A percentile compares a stretch with the other conserved stretches of the same genome.
phyloP scores from a whole-genome alignment of 2,113 vertebrate species.

The Eptesicus fuscus region DNA sequence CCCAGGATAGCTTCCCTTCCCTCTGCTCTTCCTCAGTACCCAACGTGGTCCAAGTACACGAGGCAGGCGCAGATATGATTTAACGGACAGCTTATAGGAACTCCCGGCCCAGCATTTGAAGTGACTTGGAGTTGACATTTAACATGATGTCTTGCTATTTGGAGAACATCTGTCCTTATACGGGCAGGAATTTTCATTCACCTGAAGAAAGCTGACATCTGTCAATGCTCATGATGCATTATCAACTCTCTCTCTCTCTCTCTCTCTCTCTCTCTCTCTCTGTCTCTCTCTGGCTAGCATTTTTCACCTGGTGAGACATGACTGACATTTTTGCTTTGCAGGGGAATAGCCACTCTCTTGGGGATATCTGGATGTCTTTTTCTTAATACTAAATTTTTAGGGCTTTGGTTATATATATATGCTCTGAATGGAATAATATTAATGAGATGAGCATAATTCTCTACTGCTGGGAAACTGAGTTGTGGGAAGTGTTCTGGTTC shows the following conservation, averaged over 20 bases:
- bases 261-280: not conserved
- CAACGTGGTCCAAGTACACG: not conserved
- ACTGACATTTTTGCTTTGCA: conserved; percentile 21
- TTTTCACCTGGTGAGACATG: not conserved
- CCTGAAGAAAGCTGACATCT: conserved; percentile 24
- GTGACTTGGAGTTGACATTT: not conserved
- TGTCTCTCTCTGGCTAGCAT: too few relatives aligned
- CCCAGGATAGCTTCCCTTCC: not conserved
- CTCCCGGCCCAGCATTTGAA: not conserved
- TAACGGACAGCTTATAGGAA: not conserved
- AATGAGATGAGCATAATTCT: not conserved
- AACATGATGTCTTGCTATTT: not conserved
- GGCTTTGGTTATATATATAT: not conserved
- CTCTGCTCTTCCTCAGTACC: not conserved
- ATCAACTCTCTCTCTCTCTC: not conserved
- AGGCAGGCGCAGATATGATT: not conserved
- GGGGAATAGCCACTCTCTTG: not conserved
- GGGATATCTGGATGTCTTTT: not conserved
- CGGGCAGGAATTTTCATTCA: not conserved
- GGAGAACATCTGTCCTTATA: conserved; percentile 14
- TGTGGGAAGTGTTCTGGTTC: not conserved
- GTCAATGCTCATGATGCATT: not conserved
- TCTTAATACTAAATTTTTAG: not conserved
- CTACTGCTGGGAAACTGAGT: not conserved
- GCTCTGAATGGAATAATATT: not conserved